Conservation (phyloP, 2,797 vertebrate genomes). For the Orestias chungarensis region DNA sequence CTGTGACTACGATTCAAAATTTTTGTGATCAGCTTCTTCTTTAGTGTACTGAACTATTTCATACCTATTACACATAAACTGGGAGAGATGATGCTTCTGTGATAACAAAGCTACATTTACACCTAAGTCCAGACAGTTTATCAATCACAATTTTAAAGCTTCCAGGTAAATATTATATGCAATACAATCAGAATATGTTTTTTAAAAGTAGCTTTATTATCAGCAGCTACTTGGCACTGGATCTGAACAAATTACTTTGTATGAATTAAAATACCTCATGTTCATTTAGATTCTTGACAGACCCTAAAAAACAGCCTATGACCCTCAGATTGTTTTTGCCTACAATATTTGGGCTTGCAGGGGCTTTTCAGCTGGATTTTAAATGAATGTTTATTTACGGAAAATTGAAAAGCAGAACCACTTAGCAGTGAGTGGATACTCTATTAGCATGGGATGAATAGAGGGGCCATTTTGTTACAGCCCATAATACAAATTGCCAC, state of each 20-base stretch:
- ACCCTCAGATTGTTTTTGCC: constrained; percentile 22
- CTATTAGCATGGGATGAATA: constrained; percentile 58
- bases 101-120: not conserved
- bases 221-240: constrained; percentile 1
- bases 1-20: not conserved
- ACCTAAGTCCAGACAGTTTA: not conserved
- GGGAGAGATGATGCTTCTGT: not conserved
- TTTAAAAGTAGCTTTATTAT: constrained; percentile 8
- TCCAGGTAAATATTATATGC: constrained; percentile 2
- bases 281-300: not conserved
- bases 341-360: constrained; percentile 29
- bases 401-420: constrained; percentile 66
- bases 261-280: constrained; percentile 17
- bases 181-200: constrained; percentile 10
- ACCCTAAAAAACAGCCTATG: constrained; percentile 28
- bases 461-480: constrained; percentile 63
- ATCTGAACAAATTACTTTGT: constrained; percentile 10
- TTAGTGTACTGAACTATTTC: not conserved
- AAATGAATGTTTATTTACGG: constrained; percentile 56
- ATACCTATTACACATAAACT: not conserved
- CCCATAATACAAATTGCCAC: constrained; percentile 68
- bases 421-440: constrained; percentile 57
- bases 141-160: not conserved
- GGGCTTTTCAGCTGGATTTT: constrained; percentile 41
- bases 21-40: not conserved